phyloP scores from a whole-genome alignment of 2,888 invertebrate genomes.

The Heteromyza rotundicornis region DNA sequence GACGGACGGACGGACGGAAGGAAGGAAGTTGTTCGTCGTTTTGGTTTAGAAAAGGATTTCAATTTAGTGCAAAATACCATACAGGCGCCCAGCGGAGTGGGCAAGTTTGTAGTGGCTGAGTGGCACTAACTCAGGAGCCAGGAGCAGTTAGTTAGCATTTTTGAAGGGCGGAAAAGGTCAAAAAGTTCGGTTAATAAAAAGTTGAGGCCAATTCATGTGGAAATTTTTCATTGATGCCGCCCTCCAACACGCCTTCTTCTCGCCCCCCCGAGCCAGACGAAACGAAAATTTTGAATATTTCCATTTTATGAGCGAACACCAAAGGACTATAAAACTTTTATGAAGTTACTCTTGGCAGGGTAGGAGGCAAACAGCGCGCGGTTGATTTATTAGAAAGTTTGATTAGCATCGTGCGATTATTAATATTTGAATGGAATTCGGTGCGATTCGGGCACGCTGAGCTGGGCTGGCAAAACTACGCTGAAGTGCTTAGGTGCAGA shows the following conservation, averaged over 20 bases:
- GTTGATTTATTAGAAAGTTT: neutral
- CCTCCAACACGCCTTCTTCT: too few relatives aligned
- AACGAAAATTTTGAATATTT: too few relatives aligned
- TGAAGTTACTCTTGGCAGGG: neutral
- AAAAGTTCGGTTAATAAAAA: slow-evolving; percentile 28
- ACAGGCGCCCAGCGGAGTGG: too few relatives aligned
- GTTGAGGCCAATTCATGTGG: slow-evolving; percentile 26
- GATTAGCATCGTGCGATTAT: neutral
- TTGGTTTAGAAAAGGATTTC: neutral
- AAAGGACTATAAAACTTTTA: neutral
- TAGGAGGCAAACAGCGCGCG: neutral
- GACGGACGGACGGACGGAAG: too few relatives aligned
- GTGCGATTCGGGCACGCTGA: neutral
- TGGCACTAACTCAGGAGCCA: too few relatives aligned
- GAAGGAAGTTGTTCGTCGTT: neutral
- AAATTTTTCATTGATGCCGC: slow-evolving; percentile 26
- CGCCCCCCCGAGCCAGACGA: too few relatives aligned
- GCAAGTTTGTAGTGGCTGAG: too few relatives aligned
- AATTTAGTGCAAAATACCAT: neutral
- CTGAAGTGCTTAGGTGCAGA: neutral
- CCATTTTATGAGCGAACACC: neutral
- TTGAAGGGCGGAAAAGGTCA: slow-evolving; percentile 19
- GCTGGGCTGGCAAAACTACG: too few relatives aligned
- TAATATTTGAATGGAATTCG: neutral
- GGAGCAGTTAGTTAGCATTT: too few relatives aligned